Evolutionary conservation across 2,113 vertebrate species (phyloP), one percentile per base, ranked within the genome.

Genomic region (Tylochromis polylepis): DNA sequence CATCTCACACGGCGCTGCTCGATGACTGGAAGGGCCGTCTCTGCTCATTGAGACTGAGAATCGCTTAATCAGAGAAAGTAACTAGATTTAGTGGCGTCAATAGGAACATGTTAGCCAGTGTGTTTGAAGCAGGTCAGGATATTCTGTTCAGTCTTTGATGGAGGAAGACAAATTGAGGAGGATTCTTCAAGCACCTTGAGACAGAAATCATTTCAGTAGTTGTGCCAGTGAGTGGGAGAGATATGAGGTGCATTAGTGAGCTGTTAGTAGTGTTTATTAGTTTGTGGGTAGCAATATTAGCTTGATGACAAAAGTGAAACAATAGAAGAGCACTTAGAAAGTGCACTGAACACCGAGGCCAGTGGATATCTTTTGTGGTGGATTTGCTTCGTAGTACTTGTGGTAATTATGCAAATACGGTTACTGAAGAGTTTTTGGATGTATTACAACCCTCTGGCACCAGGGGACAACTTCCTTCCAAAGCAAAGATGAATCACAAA

Each of bases 11-110:
- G 15, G 58, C 9, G 62, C 81, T 51, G 88, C 83, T 89, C 67
- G 24, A 79, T 87, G 88, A 81, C 91, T 92, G 87, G 77, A 81
- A 80, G 82, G 78, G 77, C 59, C 20, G 9, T 12, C 29, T 24
- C 85, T 31, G 53, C 89, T 89, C 60, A 12, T 6, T 38, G 27
- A 75, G 60, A 83, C 59, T 11, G 53, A 65, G 78, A 83, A 89
- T 83, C 83, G 38, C 88, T 92, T 92, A 84, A 93, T 94, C 87
- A 90, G 70, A 85, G 60, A 86, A 34, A 90, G 87, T 85, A 92
- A 88, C 89, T 77, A 81, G 88, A 88, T 84, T 87, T 72, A 18
- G 58, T 20, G 59, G 75, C 22, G 18, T 85, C 91, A 65, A 91
- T 89, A 85, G 56, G 49, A 16, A 85, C 87, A 79, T 59, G 90